Evolutionary conservation across 2,888 invertebrate species (phyloP).

Genomic region (Cancer borealis): DNA sequence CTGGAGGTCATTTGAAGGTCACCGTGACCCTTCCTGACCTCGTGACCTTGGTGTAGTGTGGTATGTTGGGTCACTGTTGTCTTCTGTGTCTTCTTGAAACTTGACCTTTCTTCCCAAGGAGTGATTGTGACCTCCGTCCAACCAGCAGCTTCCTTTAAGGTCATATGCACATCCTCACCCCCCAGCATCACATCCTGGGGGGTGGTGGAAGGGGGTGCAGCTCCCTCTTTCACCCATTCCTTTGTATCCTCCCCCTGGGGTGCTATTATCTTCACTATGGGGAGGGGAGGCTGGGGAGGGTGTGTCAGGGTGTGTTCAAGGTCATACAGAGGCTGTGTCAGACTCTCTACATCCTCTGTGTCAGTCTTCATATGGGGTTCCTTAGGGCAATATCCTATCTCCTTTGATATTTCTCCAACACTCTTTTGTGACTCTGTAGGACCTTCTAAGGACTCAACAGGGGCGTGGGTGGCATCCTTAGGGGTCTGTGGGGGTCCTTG

Average conservation of each 20-base stretch:
- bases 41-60: neutral
- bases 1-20: neutral
- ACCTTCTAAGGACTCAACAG: neutral
- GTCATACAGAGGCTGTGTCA: neutral
- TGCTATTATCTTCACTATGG: neutral
- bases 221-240: neutral
- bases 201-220: neutral
- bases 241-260: neutral
- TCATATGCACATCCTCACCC: neutral
- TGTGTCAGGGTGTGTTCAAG: neutral
- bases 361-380: neutral
- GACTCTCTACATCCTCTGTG: neutral
- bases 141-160: neutral
- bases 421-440: neutral
- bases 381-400: neutral
- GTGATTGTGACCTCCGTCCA: constrained; percentile 3
- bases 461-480: neutral
- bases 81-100: neutral
- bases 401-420: neutral
- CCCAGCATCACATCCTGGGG: neutral
- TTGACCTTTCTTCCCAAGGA: neutral
- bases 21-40: neutral
- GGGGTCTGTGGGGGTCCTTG: neutral
- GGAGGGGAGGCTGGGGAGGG: neutral
- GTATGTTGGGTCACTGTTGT: neutral